Evolutionary conservation across 2,797 vertebrate species (phyloP), one percentile per base, ranked within the genome.

Genomic region (Lepus townsendii): DNA sequence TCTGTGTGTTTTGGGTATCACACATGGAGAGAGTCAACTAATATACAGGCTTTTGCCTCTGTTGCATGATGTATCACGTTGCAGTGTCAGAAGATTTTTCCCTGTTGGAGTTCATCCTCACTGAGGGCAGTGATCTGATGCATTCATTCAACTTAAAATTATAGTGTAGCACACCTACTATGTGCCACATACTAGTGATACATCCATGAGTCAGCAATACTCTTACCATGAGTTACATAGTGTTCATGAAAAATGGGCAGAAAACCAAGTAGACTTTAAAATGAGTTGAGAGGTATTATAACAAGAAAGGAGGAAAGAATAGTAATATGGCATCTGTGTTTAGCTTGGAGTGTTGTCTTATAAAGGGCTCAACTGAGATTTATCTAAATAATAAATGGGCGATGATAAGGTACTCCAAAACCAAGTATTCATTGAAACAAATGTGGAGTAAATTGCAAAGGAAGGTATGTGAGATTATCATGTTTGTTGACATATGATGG

Each of bases 101-200:
- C 50, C 12, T 1, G 1, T 5, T 17, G 17, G 73, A 68, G 27
- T 13, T 24, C 35, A 2, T 54, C 9, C 42, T 73, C 30, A 5
- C 2, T 20, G n/a, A 72, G 35, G 20, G 8, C 9, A 22, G 63
- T 12, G 14, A 57, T 3, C 47, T 16, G 35, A 24, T 8, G 3
- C 38, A 62, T 71, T 50, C 54, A 32, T 63, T 24, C 32, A 26
- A 0, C 42, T 65, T 30, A 13, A 3, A 0, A 7, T n/a, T 27
- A 30, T 1, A 35, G 3, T 0, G 17, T 10, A 12, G 17, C 14
- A n/a, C 10, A 19, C n/a, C 16, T 52, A 5, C 32, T 7, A 0
- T 24, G 13, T 5, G 30, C 42, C 5, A 32, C 3, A 2, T 7
- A 14, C 47, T 7, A 47, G 47, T 24, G 63, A 4, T 0, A 5